Evolutionary conservation across 2,888 invertebrate genomes (phyloP).

Genomic region (Pristionchus japonicus): DNA sequence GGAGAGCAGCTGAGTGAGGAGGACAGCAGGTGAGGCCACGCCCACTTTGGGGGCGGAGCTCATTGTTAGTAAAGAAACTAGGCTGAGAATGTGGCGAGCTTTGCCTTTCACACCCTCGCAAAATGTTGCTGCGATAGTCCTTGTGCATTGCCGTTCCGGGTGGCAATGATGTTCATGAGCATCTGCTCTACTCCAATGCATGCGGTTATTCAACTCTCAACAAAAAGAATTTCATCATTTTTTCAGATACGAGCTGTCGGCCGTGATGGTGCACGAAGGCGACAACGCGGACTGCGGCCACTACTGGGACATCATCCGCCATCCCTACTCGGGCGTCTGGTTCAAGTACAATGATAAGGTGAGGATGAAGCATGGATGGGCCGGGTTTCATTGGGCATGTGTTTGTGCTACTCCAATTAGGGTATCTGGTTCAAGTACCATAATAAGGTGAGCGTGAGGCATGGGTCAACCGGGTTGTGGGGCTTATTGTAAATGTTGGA

Average conservation of each 20-base stretch:
- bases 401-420: no score
- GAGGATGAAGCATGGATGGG: background rate
- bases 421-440: background rate
- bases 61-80: no score
- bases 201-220: background rate
- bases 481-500: no score
- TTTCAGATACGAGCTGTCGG: constrained; percentile 79
- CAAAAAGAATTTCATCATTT: background rate
- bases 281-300: constrained; percentile 82
- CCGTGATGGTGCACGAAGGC: constrained; percentile 82
- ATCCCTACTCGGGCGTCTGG: constrained; percentile 79
- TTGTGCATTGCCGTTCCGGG: background rate
- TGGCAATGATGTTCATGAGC: background rate
- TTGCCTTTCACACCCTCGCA: background rate
- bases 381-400: background rate
- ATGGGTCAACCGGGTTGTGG: no score
- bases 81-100: background rate
- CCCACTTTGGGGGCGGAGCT: background rate
- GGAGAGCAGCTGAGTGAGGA: background rate
- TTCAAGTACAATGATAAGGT: constrained; percentile 82
- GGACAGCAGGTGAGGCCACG: constrained; percentile 2
- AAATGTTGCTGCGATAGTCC: no score
- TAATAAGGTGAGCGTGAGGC: background rate
- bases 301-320: constrained; percentile 80
- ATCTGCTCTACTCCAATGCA: background rate